Evolutionary conservation across 1,140 invertebrate species (phyloP), one percentile per base, ranked within the genome.

Genomic region (Octopus bimaculoides): DNA sequence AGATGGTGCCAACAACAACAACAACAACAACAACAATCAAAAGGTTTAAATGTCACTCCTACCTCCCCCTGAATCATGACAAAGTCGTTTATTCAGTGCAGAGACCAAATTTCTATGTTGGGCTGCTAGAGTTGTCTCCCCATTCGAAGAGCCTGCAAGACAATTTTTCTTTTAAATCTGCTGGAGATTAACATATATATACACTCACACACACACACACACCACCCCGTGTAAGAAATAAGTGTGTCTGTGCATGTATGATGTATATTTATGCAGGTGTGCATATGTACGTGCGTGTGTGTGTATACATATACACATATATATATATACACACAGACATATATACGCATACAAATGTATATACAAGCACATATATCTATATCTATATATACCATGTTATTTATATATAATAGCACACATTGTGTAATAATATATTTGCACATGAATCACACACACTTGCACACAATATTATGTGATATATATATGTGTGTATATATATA

Each of bases 81-180:
- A 75, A 10, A 75, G 53, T n/a, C 79, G 20, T 20, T 80, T 83
- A 75, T 76, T 85, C 17, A 85, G 78, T 26, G 85, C 83, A 10
- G 83, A 83, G 8, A 85, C 83, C 6, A 86, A 82, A 75, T 84
- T 86, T 41, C 81, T 80, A 54, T 85, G 82, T 56, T 85, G 84
- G 8, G 82, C 82, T 77, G 82, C 82, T 54, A 85, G 77, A 77
- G 75, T 82, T 14, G 81, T 79, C 75, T 84, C 81, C 54, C 81
- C 81, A 55, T 82, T 79, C 74, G 80, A 81, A 77, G 78, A 61
- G 66, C 81, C 81, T 84, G 74, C 12, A 83, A 82, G 77, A 20
- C 55, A 20, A 80, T 53, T 6, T 9, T 61, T 12, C 17, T 12
- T 61, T 12, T 61, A 61, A 12, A 61, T 61, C 9, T 61, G 17